Conservation (phyloP, 2,797 vertebrate species). For the Rhynchonycteris naso region DNA sequence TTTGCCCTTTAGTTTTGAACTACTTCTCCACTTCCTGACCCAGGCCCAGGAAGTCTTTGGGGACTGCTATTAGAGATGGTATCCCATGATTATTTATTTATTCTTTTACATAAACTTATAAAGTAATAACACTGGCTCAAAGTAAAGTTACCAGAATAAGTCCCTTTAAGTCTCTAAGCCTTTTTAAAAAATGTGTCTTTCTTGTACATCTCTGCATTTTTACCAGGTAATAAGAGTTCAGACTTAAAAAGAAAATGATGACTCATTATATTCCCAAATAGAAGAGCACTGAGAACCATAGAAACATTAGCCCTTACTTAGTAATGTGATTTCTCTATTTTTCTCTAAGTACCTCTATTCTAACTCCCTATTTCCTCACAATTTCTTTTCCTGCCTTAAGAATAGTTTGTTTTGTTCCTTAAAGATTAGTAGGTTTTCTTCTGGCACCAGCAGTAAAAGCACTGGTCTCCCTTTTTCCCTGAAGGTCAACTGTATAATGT, state of each 20-base stretch:
- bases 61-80: conserved; percentile 12
- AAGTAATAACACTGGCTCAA: conserved; percentile 42
- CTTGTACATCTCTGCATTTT: conserved; percentile 61
- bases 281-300: conserved; percentile 34
- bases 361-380: conserved; percentile 39
- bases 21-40: conserved; percentile 16
- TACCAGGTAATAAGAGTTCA: conserved; percentile 38
- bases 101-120: conserved; percentile 22
- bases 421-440: conserved; percentile 64
- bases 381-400: conserved; percentile 56
- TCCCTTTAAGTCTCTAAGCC: conserved; percentile 13
- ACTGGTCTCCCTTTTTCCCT: conserved; percentile 62
- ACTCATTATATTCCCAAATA: conserved; percentile 49
- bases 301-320: conserved; percentile 41
- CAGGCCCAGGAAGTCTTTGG: conserved; percentile 12
- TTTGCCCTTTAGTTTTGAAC: conserved; percentile 52
- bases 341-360: conserved; percentile 46
- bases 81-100: conserved; percentile 42
- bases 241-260: conserved; percentile 35
- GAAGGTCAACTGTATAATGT: conserved; percentile 56
- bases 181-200: conserved; percentile 50
- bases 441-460: conserved; percentile 47
- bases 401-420: conserved; percentile 70
- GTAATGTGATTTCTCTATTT: conserved; percentile 55
- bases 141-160: conserved; percentile 56